These are phyloP conservation scores for Sipha flava DNA, from an alignment of 1,140 invertebrate genomes.

Conservation along the genomic window DNA sequence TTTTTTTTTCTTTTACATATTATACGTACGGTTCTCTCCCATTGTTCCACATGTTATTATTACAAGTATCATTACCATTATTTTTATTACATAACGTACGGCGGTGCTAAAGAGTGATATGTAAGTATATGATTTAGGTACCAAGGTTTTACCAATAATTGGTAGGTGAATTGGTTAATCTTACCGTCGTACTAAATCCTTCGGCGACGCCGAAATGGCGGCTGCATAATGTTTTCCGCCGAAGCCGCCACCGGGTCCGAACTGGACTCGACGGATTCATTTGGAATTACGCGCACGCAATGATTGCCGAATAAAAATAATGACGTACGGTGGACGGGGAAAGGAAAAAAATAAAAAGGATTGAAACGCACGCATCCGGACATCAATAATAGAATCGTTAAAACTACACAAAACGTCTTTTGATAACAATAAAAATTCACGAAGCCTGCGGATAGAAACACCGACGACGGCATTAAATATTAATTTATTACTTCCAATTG, in stretches of 20 bases:
- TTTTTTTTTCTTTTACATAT: not conserved
- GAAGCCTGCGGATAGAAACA: not conserved
- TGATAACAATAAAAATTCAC: conserved; percentile 31
- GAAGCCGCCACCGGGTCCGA: not conserved
- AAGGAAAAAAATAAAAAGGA: not conserved
- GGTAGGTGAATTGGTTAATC: no score
- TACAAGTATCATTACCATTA: no score
- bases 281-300: conserved; percentile 22
- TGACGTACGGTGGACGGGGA: not conserved
- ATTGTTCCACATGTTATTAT: not conserved
- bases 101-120: no score
- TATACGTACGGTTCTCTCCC: not conserved
- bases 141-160: no score
- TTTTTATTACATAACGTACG: no score
- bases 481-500: conserved; percentile 12
- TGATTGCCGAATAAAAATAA: not conserved
- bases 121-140: no score
- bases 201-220: no score
- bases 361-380: conserved; percentile 5
- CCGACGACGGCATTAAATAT: conserved; percentile 6
- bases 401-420: not conserved
- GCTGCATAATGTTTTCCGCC: no score
- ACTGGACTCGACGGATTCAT: conserved; percentile 2
- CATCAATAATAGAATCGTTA: conserved; percentile 29
- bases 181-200: no score